Evolutionary conservation across 2,797 vertebrate species (phyloP).

Genomic region (Micrastur ruficollis): DNA sequence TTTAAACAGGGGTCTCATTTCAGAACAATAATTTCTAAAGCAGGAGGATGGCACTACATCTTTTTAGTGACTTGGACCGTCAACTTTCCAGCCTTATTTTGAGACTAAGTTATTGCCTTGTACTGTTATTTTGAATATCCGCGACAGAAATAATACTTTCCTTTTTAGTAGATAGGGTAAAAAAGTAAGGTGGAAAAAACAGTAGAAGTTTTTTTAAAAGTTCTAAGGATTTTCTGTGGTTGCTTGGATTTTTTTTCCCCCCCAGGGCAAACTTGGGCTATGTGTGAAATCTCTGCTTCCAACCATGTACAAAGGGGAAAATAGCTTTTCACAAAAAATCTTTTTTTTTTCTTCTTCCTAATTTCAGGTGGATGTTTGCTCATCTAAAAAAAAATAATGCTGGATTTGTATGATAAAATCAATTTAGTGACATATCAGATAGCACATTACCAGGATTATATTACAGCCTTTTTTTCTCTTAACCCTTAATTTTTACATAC

Average conservation of each 20-base stretch:
- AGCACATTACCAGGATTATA: neutral
- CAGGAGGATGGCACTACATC: neutral
- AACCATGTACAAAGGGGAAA: neutral
- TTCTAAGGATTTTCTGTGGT: neutral
- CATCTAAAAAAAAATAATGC: neutral
- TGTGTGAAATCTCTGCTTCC: neutral
- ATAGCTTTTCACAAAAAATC: neutral
- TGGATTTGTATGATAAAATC: neutral
- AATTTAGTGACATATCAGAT: neutral
- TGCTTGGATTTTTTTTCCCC: neutral
- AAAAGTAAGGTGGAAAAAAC: neutral
- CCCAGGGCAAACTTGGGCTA: neutral
- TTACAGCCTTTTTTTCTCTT: neutral
- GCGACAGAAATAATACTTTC: neutral
- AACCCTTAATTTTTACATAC: neutral
- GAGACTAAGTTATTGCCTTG: neutral
- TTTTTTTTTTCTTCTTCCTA: neutral
- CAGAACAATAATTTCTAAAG: neutral
- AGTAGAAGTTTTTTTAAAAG: slow-evolving; percentile 1
- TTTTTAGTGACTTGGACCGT: neutral
- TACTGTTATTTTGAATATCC: neutral
- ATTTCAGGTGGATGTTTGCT: neutral
- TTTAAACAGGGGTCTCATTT: neutral
- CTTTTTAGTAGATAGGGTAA: neutral
- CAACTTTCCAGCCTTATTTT: neutral